Evolutionary conservation across 1,140 invertebrate species (phyloP).

Genomic region (Archegozetes longisetosus): DNA sequence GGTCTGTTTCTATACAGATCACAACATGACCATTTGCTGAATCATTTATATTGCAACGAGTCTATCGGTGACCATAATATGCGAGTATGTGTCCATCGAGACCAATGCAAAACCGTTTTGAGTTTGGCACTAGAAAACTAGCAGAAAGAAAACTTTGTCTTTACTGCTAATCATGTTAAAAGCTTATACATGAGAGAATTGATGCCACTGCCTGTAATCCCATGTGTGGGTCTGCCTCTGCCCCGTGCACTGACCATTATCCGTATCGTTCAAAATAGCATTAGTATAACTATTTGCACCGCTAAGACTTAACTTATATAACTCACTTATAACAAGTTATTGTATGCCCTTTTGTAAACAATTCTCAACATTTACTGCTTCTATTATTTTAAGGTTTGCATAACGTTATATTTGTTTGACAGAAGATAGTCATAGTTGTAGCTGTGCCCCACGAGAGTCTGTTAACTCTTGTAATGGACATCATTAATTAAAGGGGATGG

Average conservation of each 20-base stretch:
- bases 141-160: background rate
- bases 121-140: background rate
- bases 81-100: background rate
- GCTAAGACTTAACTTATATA: too few relatives aligned
- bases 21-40: background rate
- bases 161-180: background rate
- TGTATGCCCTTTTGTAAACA: background rate
- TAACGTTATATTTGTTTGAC: too few relatives aligned
- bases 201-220: background rate
- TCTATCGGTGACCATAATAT: background rate
- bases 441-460: background rate
- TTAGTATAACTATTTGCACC: background rate
- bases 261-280: background rate
- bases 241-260: background rate
- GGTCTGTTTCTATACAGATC: background rate
- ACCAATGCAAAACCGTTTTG: background rate
- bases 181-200: background rate
- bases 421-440: background rate
- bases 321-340: too few relatives aligned
- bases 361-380: background rate
- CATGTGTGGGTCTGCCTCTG: background rate
- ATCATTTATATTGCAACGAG: background rate
- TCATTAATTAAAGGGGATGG: background rate
- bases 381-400: background rate
- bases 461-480: background rate